Evolutionary conservation across 2,888 invertebrate genomes (phyloP).

Genomic region (Aphodius sticticus): DNA sequence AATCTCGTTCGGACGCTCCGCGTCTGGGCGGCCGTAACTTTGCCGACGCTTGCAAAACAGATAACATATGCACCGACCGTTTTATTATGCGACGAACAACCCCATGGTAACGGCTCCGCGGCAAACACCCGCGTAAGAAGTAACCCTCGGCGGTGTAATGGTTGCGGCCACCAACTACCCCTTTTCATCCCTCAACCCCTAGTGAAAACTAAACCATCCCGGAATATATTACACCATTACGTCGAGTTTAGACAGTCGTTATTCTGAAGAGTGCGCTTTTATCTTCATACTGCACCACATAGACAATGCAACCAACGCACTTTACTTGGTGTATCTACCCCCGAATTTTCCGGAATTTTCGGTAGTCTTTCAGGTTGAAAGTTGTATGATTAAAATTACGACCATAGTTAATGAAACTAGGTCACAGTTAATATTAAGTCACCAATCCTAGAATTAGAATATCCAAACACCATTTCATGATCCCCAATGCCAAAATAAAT

Average conservation of each 20-base stretch:
- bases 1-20: neutral
- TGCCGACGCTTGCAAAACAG: neutral
- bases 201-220: neutral
- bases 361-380: neutral
- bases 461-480: too few relatives aligned
- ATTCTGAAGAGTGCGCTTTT: neutral
- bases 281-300: neutral
- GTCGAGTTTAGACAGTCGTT: conserved; percentile 4
- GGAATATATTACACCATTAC: conserved; percentile 4
- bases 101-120: neutral
- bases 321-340: neutral
- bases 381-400: neutral
- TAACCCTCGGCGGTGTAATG: neutral
- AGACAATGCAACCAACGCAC: neutral
- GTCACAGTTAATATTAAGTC: too few relatives aligned
- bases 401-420: neutral
- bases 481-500: too few relatives aligned
- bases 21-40: neutral
- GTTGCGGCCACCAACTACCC: neutral
- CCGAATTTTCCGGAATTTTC: neutral
- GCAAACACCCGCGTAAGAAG: neutral
- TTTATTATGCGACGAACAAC: conserved; percentile 4
- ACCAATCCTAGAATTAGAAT: too few relatives aligned
- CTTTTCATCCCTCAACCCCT: neutral
- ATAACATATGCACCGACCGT: conserved; percentile 4